Evolutionary conservation across 2,797 vertebrate genomes (phyloP).

Genomic region (Ptychobarbus kaznakovi): DNA sequence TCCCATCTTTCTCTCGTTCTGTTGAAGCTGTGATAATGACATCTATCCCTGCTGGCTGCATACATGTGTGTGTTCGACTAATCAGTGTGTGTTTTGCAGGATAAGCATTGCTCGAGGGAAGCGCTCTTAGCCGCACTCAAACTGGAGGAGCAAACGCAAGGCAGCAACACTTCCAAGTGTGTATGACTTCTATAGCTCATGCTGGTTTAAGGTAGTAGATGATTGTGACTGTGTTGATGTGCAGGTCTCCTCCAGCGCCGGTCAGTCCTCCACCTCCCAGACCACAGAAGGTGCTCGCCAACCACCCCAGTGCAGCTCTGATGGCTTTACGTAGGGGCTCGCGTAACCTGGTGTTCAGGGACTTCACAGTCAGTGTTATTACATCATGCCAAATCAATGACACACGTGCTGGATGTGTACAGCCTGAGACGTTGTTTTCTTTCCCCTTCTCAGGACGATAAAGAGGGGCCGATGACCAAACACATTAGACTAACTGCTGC

Average conservation of each 20-base stretch:
- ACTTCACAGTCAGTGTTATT: conserved; percentile 92
- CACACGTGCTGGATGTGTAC: neutral
- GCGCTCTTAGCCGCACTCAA: conserved; percentile 94
- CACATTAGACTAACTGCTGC: conserved; percentile 99
- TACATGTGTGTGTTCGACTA: neutral
- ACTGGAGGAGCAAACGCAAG: conserved; percentile 92
- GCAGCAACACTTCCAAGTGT: conserved; percentile 94
- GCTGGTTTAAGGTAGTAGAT: neutral
- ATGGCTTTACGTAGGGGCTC: conserved; percentile 98
- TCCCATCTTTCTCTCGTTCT: neutral
- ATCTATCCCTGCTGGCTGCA: neutral
- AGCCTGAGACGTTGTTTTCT: neutral
- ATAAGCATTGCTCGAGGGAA: conserved; percentile 99
- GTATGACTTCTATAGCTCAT: conserved; percentile 49
- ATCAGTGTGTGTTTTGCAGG: conserved; percentile 73
- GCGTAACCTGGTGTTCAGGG: conserved; percentile 98
- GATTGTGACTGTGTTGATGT: neutral
- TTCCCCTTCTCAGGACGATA: conserved; percentile 85
- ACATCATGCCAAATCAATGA: neutral
- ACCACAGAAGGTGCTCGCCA: conserved; percentile 96
- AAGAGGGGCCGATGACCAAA: conserved; percentile 99
- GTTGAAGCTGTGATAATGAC: neutral
- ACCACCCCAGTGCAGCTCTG: conserved; percentile 97
- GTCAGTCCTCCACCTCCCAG: conserved; percentile 84
- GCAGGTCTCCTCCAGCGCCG: conserved; percentile 85